Percentiles rank a stretch among this genome's conserved stretches.
phyloP scores from a whole-genome alignment of 2,888 invertebrate species.

The Seira musarum region DNA sequence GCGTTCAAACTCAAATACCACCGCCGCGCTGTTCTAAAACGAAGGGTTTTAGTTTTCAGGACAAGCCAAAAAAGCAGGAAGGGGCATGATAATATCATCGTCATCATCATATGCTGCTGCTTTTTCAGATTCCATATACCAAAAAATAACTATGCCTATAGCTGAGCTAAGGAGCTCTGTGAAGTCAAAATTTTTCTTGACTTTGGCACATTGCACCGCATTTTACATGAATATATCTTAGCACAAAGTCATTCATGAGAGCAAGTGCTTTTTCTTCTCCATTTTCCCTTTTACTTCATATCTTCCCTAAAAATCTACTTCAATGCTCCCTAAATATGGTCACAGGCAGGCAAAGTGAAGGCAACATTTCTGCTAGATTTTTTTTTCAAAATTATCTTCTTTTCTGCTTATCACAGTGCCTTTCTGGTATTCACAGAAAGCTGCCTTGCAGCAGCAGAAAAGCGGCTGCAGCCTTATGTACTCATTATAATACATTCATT shows the following conservation, averaged over 20 bases:
- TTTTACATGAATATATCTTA: too few relatives aligned
- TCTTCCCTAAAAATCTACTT: constrained; percentile 18
- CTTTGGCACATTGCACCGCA: too few relatives aligned
- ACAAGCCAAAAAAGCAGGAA: constrained; percentile 35
- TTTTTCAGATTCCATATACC: too few relatives aligned
- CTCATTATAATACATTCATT: too few relatives aligned
- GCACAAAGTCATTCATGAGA: too few relatives aligned
- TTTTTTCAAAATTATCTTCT: neutral
- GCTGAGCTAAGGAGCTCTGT: too few relatives aligned
- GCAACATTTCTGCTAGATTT: constrained; percentile 30
- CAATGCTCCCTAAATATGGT: constrained; percentile 53
- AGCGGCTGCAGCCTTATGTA: constrained; percentile 48
- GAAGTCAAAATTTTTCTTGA: too few relatives aligned
- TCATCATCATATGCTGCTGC: too few relatives aligned
- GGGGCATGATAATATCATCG: constrained; percentile 42
- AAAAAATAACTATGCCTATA: too few relatives aligned
- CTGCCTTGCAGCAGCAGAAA: constrained; percentile 46
- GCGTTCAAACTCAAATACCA: constrained; percentile 16
- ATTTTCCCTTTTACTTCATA: constrained; percentile 55
- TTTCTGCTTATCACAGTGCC: constrained; percentile 14
- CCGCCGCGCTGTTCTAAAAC: constrained; percentile 11
- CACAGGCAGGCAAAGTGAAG: constrained; percentile 41
- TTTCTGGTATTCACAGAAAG: constrained; percentile 47
- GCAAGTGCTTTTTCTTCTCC: too few relatives aligned
- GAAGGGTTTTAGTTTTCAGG: constrained; percentile 49